phyloP scores from a whole-genome alignment of 2,113 vertebrate species.

The Excalfactoria chinensis region DNA sequence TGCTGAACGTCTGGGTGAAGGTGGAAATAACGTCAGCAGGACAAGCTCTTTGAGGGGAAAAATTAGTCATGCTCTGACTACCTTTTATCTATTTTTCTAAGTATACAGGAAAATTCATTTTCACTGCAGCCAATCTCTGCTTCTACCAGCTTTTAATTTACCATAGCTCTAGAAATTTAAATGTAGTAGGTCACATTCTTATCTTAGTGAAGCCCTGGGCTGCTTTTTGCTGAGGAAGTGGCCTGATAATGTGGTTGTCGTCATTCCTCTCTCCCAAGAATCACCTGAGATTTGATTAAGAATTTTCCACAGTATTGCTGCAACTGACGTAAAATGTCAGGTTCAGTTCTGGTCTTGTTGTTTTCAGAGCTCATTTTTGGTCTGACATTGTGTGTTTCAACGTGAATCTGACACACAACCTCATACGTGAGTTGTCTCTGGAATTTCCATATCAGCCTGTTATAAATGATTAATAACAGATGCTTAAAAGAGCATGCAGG shows the following conservation, averaged over 20 bases:
- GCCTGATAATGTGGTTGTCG: background rate
- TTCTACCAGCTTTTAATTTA: conserved; percentile 17
- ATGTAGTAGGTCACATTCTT: background rate
- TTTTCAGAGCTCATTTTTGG: background rate
- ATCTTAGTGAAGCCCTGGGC: background rate
- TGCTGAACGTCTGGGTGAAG: background rate
- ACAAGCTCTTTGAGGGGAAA: background rate
- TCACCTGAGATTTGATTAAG: conserved; percentile 12
- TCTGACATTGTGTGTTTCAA: background rate
- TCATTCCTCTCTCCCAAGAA: background rate
- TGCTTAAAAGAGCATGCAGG: background rate
- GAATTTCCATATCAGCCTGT: background rate
- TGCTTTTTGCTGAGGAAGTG: background rate
- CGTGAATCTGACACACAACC: background rate
- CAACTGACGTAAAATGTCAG: background rate
- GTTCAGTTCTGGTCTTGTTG: background rate
- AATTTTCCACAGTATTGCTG: background rate
- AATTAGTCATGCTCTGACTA: background rate
- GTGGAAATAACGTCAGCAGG: background rate
- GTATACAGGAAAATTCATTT: background rate
- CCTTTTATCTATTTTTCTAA: background rate
- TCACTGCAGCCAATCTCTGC: background rate
- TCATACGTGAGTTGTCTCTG: background rate
- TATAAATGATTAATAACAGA: background rate
- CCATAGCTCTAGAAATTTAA: conserved; percentile 11